phyloP scores from a whole-genome alignment of 2,888 invertebrate species.

The Harpalus rufipes region DNA sequence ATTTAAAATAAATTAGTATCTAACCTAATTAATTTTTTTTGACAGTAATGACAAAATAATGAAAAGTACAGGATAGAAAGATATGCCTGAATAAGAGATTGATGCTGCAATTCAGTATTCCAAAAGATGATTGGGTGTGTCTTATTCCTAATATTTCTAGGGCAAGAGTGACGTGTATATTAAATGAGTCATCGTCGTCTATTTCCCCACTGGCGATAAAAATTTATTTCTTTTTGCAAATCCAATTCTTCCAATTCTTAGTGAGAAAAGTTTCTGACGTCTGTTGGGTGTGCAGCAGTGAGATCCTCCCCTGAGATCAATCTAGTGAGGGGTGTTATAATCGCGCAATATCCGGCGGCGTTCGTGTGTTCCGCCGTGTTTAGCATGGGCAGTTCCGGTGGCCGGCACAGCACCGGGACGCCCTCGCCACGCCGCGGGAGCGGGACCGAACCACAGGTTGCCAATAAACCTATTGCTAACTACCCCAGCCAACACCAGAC shows the following conservation, averaged over 20 bases:
- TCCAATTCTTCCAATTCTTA: not conserved
- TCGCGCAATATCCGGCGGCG: conserved; percentile 66
- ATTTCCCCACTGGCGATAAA: not conserved
- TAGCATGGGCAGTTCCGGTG: conserved; percentile 66
- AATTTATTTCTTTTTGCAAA: not conserved
- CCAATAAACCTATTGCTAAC: conserved; percentile 67
- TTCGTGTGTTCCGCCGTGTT: conserved; percentile 67
- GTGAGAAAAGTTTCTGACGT: not conserved
- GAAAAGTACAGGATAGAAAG: no score
- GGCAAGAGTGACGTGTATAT: no score
- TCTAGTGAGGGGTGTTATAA: conserved; percentile 63
- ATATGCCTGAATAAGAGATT: no score
- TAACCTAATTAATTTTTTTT: no score
- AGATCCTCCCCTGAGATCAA: conserved; percentile 21
- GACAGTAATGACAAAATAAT: no score
- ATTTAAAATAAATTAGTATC: no score
- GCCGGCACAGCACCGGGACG: conserved; percentile 40
- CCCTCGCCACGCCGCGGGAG: conserved; percentile 27
- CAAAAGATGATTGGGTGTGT: no score
- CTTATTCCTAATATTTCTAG: no score
- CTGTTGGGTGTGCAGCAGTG: not conserved
- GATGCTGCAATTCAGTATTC: no score
- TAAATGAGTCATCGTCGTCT: no score
- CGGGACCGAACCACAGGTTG: conserved; percentile 62
- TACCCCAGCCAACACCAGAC: conserved; percentile 28